Evolutionary conservation across 1,140 invertebrate species (phyloP).

Genomic region (Vanessa atalanta): DNA sequence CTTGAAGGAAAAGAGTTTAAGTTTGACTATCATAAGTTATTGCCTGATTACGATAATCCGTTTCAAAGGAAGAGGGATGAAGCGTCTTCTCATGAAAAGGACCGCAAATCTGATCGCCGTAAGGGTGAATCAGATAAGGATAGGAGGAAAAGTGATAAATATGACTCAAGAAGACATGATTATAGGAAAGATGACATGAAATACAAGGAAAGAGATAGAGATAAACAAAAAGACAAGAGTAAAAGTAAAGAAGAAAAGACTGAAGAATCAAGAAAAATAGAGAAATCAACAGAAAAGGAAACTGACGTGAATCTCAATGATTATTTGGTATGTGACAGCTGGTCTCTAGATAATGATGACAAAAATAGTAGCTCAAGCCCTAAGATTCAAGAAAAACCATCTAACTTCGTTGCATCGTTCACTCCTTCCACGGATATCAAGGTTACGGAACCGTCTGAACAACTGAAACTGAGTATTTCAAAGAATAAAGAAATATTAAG

Average conservation of each 20-base stretch:
- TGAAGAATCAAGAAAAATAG: conserved; percentile 34
- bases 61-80: conserved; percentile 72
- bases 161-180: conserved; percentile 52
- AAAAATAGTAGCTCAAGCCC: conserved; percentile 60
- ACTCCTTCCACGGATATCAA: conserved; percentile 26
- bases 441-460: conserved; percentile 39
- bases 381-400: conserved; percentile 48
- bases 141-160: conserved; percentile 51
- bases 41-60: conserved; percentile 73
- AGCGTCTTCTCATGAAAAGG: conserved; percentile 28
- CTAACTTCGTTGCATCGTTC: conserved; percentile 17
- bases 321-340: conserved; percentile 75
- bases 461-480: conserved; percentile 36
- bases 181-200: conserved; percentile 55
- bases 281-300: conserved; percentile 51
- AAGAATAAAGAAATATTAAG: conserved; percentile 47
- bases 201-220: conserved; percentile 49
- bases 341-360: conserved; percentile 75
- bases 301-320: conserved; percentile 70
- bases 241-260: conserved; percentile 38
- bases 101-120: conserved; percentile 37
- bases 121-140: conserved; percentile 39
- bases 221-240: conserved; percentile 42
- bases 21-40: conserved; percentile 70
- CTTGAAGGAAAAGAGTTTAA: conserved; percentile 69